Evolutionary conservation across 2,888 invertebrate species (phyloP), one percentile per base, ranked within the genome.

Genomic region (Sminthurinus aureus): DNA sequence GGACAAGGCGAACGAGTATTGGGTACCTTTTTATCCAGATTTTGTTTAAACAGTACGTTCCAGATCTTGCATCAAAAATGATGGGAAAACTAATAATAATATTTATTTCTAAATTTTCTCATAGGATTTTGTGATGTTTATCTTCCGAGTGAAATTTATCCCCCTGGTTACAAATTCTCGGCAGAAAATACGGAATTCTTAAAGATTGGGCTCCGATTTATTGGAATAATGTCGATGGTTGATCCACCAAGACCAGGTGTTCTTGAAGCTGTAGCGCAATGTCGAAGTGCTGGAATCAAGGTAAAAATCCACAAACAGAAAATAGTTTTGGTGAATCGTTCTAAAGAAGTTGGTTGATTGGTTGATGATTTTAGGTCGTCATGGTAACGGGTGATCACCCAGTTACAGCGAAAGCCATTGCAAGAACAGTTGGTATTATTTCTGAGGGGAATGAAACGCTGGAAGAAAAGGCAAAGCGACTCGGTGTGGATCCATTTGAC

Each of bases 341-440:
- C n/a, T n/a, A n/a, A n/a, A n/a, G n/a, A n/a, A n/a, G n/a, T n/a
- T n/a, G n/a, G n/a, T n/a, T n/a, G n/a, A n/a, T n/a, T n/a, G n/a
- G n/a, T n/a, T n/a, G n/a, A n/a, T n/a, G n/a, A 38, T 38, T 38
- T 38, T 38, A 38, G 38, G 78, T 94, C 18, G 84, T 84, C 66
- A 84, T 86, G 81, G 79, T 80, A 13, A 97, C 97, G 89, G 97
- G 97, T 89, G 97, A 97, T 92, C 97, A 97, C 91, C 97, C 97
- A 80, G 96, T 97, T 92, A 97, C 97, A 90, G 97, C 97, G 91
- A 97, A 96, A 91, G 96, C 97, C 89, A 97, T 97, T 91, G 97
- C 97, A 90, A 96, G 96, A 92, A 95, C 96, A 79, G 97, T 97
- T 87, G 97, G 97, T 89, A 97, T 97, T 91, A 97, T 97, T 38